Base-by-base conservation (phyloP, 30 jellyfish, hydroid and myxozoan species). In the Aurelia aurita complex sp. Pacific region DNA sequence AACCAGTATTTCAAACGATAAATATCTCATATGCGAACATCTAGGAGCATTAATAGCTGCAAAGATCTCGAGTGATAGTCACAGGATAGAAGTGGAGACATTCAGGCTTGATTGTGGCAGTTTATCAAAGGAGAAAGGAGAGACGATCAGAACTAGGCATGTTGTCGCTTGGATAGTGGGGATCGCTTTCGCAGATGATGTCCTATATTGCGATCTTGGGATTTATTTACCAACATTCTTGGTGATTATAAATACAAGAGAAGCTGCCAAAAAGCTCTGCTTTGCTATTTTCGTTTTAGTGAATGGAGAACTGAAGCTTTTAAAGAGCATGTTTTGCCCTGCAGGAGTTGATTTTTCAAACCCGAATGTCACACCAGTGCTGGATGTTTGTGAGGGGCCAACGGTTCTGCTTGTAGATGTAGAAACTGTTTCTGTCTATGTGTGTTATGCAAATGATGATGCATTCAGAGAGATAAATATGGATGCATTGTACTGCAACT, bases 1-100 rank as follows among this genome's bases (percentile, higher is more conserved):
- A 46, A 46, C 57, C 57, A 46, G 57, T 46, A 46, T 46, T 6
- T 46, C 57, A 7, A 9, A 46, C 14, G 57, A 46, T 46, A 46
- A 46, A 46, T 46, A 46, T 46, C 57, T 46, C 6, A 46, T 46
- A 5, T 46, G 57, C 57, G 87, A 60, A 19, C 36, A 64, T 63
- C 33, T 61, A 19, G 87, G 87, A 14, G 46, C 67, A 16, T 35
- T 77, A 32, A 36, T 77, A 6, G 64, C 55, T 57, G 77, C 87
- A 32, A 43, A 61, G 10, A 17, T 75, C 10, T 14, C 74, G 34
- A 59, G n/a, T 33, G 75, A 75, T 53, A 36, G 64, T 57, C 34
- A 33, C n/a, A 73, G 64, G 15, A 57, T 77, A 13, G 74, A 38
- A n/a, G 68, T 62, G 33, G 46, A 75, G 23, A 23, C 54, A 5